Evolutionary conservation across 2,888 invertebrate species (phyloP), one percentile per base, ranked within the genome.

Genomic region (Andrena chrysosceles): DNA sequence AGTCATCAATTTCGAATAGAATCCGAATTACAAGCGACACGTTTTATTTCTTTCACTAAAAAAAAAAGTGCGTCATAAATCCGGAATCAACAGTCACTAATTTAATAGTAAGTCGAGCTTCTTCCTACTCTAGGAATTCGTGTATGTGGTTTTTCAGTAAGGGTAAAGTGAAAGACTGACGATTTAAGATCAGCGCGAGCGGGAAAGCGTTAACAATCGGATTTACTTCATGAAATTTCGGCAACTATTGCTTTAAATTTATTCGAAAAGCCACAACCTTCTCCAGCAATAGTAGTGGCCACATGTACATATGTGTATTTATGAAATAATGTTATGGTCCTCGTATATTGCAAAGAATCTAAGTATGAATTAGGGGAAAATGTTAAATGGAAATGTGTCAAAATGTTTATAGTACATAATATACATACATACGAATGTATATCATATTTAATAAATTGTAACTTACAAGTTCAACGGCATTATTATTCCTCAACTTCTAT

Each of bases 361-460:
- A 64, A 63, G 35, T 60, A 8, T 59, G 29, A 70, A 8, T 79
- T 76, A 77, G 85, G 73, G 69, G 26, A 83, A 73, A 71, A 26
- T 75, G 66, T 31, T 48, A 49, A 67, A 42, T 52, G 26, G 70
- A 87, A 77, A 75, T 73, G 71, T 88, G 81, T 88, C 74, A 69
- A 84, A 81, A 84, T 88, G 73, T 88, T 88, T 83, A 89, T 86
- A 89, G 81, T 81, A 78, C 73, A 69, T 54, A 84, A 73, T 75
- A 83, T 71, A 74, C 49, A 35, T 78, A 82, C 52, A 69, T 80
- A 80, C 82, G 74, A 23, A 84, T 73, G 73, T 86, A 78, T 80
- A 78, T 76, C 48, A 68, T 88, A 89, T 89, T 90, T 89, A 89
- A 90, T 89, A 89, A 89, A 89, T 87, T 86, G 42, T 90, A 88